Evolutionary conservation across 2,888 invertebrate species (phyloP), one percentile per base, ranked within the genome.

Genomic region (Cyrtodaria siliqua): DNA sequence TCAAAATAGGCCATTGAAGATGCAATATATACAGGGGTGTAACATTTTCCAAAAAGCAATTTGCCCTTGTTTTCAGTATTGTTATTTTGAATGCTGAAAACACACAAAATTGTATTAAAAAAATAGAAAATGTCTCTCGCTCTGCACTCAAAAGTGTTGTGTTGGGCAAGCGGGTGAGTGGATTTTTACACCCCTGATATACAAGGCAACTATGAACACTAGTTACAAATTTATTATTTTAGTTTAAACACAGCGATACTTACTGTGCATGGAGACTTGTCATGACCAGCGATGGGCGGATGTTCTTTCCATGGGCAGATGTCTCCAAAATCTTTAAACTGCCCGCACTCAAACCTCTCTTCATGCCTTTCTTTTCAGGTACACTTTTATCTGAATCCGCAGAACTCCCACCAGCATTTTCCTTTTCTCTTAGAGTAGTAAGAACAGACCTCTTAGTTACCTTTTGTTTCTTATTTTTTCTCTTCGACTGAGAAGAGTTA

Each of bases 201-300:
- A n/a, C n/a, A n/a, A n/a, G n/a, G n/a, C n/a, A n/a, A n/a, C n/a
- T n/a, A n/a, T n/a, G n/a, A n/a, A n/a, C n/a, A n/a, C n/a, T n/a
- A n/a, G n/a, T n/a, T n/a, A n/a, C n/a, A n/a, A n/a, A n/a, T n/a
- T n/a, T n/a, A n/a, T n/a, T n/a, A n/a, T n/a, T n/a, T n/a, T n/a
- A n/a, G n/a, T n/a, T n/a, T n/a, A n/a, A 33, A 33, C 33, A 33
- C 33, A 33, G 33, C 12, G 4, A 33, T 33, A 86, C 88, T 83
- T 82, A 89, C 89, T 79, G 76, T 49, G 86, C 83, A 73, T 88
- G 88, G 14, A 90, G 70, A 71, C 87, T 89, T 16, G 90, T 89
- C 86, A 88, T 88, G 6, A 89, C 90, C 14, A 90, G 18, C 6
- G 86, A 81, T 3, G 87, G 86, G 53, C 80, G 55, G n/a, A 71